Conservation (phyloP, 2,797 vertebrate species). For the Erpetoichthys calabaricus region DNA sequence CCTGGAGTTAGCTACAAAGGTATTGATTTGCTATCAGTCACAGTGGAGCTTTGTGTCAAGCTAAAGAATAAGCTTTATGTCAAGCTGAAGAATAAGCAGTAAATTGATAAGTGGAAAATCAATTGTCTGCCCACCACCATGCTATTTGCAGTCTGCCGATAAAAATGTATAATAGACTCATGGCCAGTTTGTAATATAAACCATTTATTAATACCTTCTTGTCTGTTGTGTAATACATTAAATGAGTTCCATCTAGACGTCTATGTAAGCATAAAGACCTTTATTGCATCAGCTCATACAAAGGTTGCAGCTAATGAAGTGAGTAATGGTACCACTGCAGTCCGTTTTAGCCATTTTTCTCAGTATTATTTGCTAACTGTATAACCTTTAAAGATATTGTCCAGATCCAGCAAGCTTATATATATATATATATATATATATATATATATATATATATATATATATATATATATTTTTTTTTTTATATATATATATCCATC, state of each 20-base stretch:
- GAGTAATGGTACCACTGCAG: too few relatives aligned
- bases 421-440: too few relatives aligned
- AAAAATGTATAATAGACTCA: conserved; percentile 21
- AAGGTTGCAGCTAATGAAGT: too few relatives aligned
- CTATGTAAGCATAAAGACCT: not conserved
- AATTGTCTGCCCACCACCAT: conserved; percentile 21
- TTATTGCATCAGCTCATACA: too few relatives aligned
- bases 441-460: too few relatives aligned
- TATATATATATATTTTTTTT: too few relatives aligned
- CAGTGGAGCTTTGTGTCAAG: conserved; percentile 32
- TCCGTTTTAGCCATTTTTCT: too few relatives aligned
- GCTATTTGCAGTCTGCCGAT: conserved; percentile 20
- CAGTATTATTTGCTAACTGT: too few relatives aligned
- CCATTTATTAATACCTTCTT: conserved; percentile 12
- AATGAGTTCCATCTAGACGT: not conserved
- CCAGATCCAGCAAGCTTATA: too few relatives aligned
- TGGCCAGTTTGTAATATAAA: conserved; percentile 6
- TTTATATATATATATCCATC: too few relatives aligned
- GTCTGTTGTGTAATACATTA: conserved; percentile 9
- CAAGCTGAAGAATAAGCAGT: conserved; percentile 38
- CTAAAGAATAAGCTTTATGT: conserved; percentile 41
- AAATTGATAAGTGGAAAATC: conserved; percentile 38
- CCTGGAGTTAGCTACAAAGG: conserved; percentile 23
- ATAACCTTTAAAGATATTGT: too few relatives aligned
- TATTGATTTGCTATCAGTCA: conserved; percentile 56